A percentile compares a stretch with the other conserved stretches of the same genome.
Evolutionary conservation across 2,797 vertebrate species (phyloP).

Genomic region (Corythornis leucogaster): DNA sequence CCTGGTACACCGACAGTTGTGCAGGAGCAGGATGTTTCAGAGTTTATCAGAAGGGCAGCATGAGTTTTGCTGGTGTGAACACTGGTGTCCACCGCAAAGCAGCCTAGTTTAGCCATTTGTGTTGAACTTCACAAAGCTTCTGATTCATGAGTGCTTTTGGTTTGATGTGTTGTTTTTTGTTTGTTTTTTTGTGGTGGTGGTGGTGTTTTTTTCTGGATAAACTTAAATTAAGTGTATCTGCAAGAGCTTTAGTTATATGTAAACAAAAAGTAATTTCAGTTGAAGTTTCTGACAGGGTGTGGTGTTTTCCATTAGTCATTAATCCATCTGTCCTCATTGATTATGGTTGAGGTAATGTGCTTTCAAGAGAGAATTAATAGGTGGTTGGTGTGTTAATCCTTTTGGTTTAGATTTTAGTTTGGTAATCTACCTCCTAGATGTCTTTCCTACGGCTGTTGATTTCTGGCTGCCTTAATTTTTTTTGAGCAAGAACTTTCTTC

Average conservation of each 20-base stretch:
- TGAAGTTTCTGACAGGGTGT: slow-evolving; percentile 15
- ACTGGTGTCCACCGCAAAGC: neutral
- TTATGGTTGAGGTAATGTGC: neutral
- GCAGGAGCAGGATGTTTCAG: neutral
- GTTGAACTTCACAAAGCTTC: neutral
- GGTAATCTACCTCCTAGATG: neutral
- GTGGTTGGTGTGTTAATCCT: slow-evolving; percentile 6
- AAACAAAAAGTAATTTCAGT: neutral
- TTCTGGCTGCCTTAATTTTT: neutral
- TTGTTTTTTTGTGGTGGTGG: too few species aligned
- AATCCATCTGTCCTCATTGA: neutral
- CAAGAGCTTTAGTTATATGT: neutral
- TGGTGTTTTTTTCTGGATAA: neutral
- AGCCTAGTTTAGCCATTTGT: neutral
- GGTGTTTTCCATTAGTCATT: neutral
- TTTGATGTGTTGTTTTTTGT: neutral
- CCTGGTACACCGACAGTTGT: neutral
- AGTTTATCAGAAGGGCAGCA: neutral
- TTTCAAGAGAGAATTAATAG: slow-evolving; percentile 1
- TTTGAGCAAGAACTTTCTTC: neutral
- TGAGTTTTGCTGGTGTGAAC: neutral
- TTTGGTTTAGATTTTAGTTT: slow-evolving; percentile 5
- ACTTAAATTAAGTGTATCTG: neutral
- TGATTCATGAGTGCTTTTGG: neutral
- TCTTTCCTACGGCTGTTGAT: neutral